Evolutionary conservation across 2,888 invertebrate genomes (phyloP).

Genomic region (Drosophila mettleri): DNA sequence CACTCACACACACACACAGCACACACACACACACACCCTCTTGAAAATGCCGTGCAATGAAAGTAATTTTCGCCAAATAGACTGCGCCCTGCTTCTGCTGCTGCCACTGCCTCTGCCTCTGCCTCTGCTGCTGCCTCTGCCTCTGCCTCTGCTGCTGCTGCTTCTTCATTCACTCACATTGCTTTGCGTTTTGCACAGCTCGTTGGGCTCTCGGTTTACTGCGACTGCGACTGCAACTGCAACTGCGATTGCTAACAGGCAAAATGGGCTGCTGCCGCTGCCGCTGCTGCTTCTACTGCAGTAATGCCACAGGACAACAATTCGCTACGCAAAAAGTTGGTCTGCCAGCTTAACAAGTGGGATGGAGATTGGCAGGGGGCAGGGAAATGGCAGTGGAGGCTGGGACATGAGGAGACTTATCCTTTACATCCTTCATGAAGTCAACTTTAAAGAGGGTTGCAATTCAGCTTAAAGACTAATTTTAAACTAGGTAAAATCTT

Average conservation of each 20-base stretch:
- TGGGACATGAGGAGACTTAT: neutral
- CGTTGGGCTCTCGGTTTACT: constrained; percentile 24
- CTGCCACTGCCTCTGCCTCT: no score
- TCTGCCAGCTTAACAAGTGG: constrained; percentile 9
- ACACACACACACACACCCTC: constrained; percentile 35
- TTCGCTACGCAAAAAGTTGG: constrained; percentile 19
- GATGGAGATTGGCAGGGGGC: neutral
- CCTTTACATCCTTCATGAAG: constrained; percentile 11
- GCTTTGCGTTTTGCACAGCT: constrained; percentile 41
- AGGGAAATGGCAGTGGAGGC: neutral
- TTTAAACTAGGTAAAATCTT: neutral
- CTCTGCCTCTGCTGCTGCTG: neutral
- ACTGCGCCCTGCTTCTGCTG: constrained; percentile 50
- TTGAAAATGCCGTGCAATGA: constrained; percentile 74
- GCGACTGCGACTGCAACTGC: constrained; percentile 18
- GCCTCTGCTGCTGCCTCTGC: no score
- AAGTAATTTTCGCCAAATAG: constrained; percentile 80
- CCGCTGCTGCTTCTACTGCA: constrained; percentile 3
- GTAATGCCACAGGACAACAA: constrained; percentile 26
- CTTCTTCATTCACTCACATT: constrained; percentile 6
- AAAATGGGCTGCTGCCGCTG: constrained; percentile 5
- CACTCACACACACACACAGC: constrained; percentile 18
- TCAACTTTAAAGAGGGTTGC: neutral
- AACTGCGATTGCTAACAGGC: constrained; percentile 15
- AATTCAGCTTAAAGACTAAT: constrained; percentile 3